Evolutionary conservation across 2,888 invertebrate genomes (phyloP), one percentile per base, ranked within the genome.

Genomic region (Metacarcinus magister): DNA sequence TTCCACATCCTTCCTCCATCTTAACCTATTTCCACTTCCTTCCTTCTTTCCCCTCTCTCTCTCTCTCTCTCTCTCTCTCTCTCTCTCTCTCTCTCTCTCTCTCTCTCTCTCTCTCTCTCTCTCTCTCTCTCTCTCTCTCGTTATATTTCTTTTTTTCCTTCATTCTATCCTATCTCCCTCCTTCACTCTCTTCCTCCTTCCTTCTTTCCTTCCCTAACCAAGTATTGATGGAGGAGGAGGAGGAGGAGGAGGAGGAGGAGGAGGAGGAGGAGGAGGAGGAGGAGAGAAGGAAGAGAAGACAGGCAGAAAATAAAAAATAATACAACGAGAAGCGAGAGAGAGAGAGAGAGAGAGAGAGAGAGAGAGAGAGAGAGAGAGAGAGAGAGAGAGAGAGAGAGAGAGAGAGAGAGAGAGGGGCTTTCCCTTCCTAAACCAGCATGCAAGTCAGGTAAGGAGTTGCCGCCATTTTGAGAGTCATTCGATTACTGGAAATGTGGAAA

Each of bases 191-290:
- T 46, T 0, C 23, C 46, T 1, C 46, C 23, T 2, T n/a, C 46
- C 46, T 19, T 46, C 46, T 43, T 91, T 46, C 91, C 39, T 43
- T n/a, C 46, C 46, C 43, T 39, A n/a, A 10, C 91, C 13, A 44
- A n/a, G 43, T 46, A 67, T 67, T 67, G 67, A 2, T 28, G 92
- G 48, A 92, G 54, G 92, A 92, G 48, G 92, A 28, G 28, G 48
- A 54, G 92, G 48, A 91, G 44, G 92, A 92, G 28, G 92, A 48
- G 28, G 28, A 48, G 92, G 48, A 92, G 92, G 92, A 48, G 48
- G 92, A 28, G 92, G 48, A 54, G 46, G 48, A 54, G 46, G 92
- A 46, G 46, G 92, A 48, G 48, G 92, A 48, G n/a, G n/a, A 16
- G 8, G 48, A n/a, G n/a, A 39, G 23, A 8, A 46, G 44, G 46